A percentile compares a stretch with the other conserved stretches of the same genome.
Conservation (phyloP, 2,113 vertebrate species). For the Crotalus helleri region DNA sequence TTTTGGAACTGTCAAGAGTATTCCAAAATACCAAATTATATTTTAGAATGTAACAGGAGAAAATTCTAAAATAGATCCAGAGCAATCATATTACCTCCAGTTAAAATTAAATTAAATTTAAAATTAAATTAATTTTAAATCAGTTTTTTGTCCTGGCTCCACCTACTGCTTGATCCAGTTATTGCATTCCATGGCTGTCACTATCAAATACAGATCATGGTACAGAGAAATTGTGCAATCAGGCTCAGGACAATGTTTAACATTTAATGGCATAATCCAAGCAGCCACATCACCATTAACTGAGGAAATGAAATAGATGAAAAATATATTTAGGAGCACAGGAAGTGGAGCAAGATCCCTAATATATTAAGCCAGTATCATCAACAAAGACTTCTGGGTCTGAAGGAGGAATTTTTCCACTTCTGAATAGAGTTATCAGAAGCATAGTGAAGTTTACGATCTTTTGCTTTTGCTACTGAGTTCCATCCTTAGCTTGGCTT, state of each 20-base stretch:
- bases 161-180: background rate
- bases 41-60: background rate
- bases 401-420: background rate
- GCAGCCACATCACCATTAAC: background rate
- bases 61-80: background rate
- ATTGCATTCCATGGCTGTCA: background rate
- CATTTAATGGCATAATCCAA: background rate
- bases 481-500: background rate
- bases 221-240: background rate
- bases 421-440: background rate
- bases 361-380: background rate
- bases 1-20: background rate
- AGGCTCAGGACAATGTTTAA: background rate
- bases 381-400: background rate
- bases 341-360: background rate
- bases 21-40: background rate
- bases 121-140: background rate
- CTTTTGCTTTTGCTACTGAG: background rate
- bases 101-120: background rate
- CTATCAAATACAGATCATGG: background rate
- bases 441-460: background rate
- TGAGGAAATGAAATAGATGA: background rate
- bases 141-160: background rate
- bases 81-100: background rate
- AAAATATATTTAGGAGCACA: background rate